Evolutionary conservation across 2,113 vertebrate genomes (phyloP).

Genomic region (Dicaeum eximium): DNA sequence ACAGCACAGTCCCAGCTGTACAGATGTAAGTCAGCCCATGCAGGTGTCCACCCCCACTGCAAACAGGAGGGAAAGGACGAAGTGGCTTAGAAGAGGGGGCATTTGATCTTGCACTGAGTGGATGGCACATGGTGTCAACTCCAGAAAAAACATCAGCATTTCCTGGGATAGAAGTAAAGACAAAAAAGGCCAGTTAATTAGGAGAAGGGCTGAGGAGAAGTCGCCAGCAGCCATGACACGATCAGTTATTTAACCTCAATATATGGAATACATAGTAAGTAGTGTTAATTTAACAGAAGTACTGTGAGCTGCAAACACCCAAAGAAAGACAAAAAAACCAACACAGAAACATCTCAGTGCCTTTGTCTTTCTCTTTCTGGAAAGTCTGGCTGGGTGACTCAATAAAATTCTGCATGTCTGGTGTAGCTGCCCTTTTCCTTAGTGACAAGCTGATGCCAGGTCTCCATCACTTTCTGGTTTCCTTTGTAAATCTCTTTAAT

Average conservation of each 20-base stretch:
- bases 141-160: not conserved
- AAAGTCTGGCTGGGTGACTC: not conserved
- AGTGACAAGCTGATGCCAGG: not conserved
- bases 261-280: not conserved
- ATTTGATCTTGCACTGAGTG: not conserved
- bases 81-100: rapidly evolving
- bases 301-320: rapidly evolving
- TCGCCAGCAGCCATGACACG: not conserved
- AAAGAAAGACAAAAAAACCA: not conserved
- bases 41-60: not conserved
- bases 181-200: not conserved
- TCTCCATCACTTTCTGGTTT: not conserved
- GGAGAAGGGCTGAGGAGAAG: not conserved
- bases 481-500: not conserved
- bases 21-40: not conserved
- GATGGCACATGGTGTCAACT: not conserved
- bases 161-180: not conserved
- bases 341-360: not conserved
- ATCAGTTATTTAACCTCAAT: not conserved
- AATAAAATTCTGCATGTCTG: not conserved
- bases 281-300: not conserved
- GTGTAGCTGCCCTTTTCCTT: not conserved
- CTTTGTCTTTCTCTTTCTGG: not conserved
- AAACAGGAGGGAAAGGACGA: not conserved
- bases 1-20: not conserved